These are phyloP conservation scores for Rotaria sp. DNA, from an alignment of 2,888 invertebrate species.

Conservation along the genomic window DNA sequence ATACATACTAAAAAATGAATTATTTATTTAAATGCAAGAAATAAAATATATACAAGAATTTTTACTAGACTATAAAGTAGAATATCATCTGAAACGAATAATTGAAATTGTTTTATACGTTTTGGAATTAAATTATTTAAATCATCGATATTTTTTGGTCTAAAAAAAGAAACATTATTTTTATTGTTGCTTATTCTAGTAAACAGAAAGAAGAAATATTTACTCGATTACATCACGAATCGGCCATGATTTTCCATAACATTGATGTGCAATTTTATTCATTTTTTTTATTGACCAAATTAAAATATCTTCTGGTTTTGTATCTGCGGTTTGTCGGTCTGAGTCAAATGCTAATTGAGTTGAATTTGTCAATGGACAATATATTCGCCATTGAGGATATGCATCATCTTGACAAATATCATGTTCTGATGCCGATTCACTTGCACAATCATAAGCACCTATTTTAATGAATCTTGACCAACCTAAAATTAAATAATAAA, in stretches of 20 bases:
- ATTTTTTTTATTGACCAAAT: neutral
- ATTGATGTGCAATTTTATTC: neutral
- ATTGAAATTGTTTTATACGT: neutral
- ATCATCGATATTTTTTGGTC: neutral
- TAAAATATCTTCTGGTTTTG: neutral
- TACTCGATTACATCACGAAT: neutral
- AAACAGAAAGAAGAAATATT: neutral
- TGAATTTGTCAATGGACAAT: neutral
- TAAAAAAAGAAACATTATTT: neutral
- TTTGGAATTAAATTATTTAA: neutral
- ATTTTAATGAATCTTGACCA: neutral
- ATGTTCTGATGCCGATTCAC: neutral
- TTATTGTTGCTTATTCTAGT: neutral
- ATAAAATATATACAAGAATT: neutral
- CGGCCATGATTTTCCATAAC: neutral
- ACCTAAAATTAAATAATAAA: neutral
- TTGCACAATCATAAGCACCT: neutral
- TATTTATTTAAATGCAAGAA: neutral
- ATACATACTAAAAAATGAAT: neutral
- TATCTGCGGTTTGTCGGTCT: neutral
- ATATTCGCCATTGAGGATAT: neutral
- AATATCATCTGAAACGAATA: neutral
- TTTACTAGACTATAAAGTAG: neutral
- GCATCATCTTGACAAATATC: neutral
- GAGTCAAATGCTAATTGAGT: neutral